Evolutionary conservation across 1,140 invertebrate genomes (phyloP), one percentile per base, ranked within the genome.

Genomic region (Drosophila pachea): DNA sequence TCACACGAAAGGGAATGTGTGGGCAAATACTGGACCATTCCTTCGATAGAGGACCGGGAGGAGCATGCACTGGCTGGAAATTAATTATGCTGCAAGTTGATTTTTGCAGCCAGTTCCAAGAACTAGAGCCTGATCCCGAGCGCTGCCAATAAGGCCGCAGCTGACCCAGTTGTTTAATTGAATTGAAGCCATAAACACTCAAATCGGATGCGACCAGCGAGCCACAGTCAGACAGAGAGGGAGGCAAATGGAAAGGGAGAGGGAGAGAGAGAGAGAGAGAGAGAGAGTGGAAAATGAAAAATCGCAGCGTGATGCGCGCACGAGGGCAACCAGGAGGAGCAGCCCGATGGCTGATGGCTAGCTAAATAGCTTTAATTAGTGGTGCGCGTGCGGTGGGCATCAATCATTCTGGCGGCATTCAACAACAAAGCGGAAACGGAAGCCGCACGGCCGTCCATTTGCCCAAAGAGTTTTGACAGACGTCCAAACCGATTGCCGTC

Each of bases 141-240:
- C 52, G 16, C 61, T 72, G 75, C 71, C 78, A 82, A 78, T 84
- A 63, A 54, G 60, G 58, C 61, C 68, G 66, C 60, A 59, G 54
- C 77, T 86, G 81, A 86, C 81, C 81, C 77, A 86, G 77, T 86
- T 86, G 81, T 81, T 86, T 86, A 86, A 86, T 86, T 86, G 77
- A 86, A 86, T 86, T 77, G 81, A 86, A 86, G 76, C 81, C 77
- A 86, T 86, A 86, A 86, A 74, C 76, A 84, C 82, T 86, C 78
- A 68, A 65, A 79, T 62, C 50, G 6, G 14, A 22, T 22, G 22
- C 22, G 22, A 3, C 22, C 22, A 22, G 22, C 22, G 22, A 22
- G 22, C 22, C 22, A 22, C 22, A 22, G 22, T 3, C 7, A 42
- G 12, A 12, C 40, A 7, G 4, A 42, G 12, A 4, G 38, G 6